Percentiles rank a stretch among this genome's conserved stretches.
Conservation (phyloP, 2,888 invertebrate genomes). For the Parasteatoda lunata region DNA sequence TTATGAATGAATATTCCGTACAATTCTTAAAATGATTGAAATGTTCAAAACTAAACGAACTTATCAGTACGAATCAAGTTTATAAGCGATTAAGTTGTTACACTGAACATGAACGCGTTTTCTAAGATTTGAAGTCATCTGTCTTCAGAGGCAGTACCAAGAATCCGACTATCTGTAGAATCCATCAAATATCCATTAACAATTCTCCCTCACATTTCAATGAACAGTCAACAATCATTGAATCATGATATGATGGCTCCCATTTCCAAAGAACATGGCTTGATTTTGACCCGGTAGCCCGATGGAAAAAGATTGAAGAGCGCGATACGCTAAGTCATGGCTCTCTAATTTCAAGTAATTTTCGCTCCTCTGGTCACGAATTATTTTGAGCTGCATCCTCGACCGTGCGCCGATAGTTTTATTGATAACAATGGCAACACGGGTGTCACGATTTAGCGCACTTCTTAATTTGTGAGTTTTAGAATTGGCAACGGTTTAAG, state of each 20-base stretch:
- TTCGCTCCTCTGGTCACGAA: conserved; percentile 49
- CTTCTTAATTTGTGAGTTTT: conserved; percentile 51
- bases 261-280: conserved; percentile 13
- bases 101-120: neutral
- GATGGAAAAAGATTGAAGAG: conserved; percentile 13
- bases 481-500: neutral
- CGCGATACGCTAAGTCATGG: conserved; percentile 35
- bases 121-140: neutral
- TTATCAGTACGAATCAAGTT: neutral
- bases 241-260: conserved; percentile 6
- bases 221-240: conserved; percentile 21
- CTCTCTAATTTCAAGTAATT: conserved; percentile 50
- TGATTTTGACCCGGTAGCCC: conserved; percentile 2
- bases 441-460: conserved; percentile 40
- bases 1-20: too few species aligned
- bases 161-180: neutral
- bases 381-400: conserved; percentile 8
- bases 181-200: conserved; percentile 38
- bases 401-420: conserved; percentile 32
- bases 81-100: neutral
- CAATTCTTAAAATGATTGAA: too few species aligned
- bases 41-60: too few species aligned
- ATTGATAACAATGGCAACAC: conserved; percentile 56
- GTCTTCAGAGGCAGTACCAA: neutral
- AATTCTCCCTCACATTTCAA: conserved; percentile 18